These are phyloP conservation scores for Melanchra persicariae DNA, from an alignment of 2,888 invertebrate genomes.

Conservation along the genomic window DNA sequence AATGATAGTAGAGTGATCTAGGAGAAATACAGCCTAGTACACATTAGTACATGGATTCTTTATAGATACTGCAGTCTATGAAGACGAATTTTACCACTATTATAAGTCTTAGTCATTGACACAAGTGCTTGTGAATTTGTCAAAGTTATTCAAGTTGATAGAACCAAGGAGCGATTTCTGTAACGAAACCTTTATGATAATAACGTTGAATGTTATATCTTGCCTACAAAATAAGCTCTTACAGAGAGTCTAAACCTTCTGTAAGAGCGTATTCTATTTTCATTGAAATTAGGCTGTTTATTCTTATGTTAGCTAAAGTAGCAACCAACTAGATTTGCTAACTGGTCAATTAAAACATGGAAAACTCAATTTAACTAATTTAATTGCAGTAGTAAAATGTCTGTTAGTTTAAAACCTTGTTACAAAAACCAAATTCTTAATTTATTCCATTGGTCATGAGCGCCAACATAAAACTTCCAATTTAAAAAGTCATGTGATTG, in stretches of 20 bases:
- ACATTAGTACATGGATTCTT: too few relatives aligned
- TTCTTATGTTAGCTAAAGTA: neutral
- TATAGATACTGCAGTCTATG: neutral
- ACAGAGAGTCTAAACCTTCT: neutral
- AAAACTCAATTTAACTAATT: neutral
- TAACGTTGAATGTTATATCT: neutral
- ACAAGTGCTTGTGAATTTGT: too few relatives aligned
- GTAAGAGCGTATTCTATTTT: too few relatives aligned
- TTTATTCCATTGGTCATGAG: constrained; percentile 25
- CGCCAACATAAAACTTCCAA: constrained; percentile 48
- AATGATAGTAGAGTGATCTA: constrained; percentile 1
- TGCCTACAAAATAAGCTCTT: neutral
- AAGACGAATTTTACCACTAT: neutral
- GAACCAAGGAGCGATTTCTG: neutral
- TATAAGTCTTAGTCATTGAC: neutral
- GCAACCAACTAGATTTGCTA: neutral
- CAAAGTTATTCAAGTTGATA: neutral
- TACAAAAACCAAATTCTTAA: neutral
- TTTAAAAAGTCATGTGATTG: constrained; percentile 72
- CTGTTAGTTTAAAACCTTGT: too few relatives aligned
- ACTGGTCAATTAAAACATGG: neutral
- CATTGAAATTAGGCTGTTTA: too few relatives aligned
- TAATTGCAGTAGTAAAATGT: neutral
- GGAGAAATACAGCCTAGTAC: neutral
- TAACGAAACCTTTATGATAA: too few relatives aligned